Conservation (phyloP, 2,797 vertebrate genomes). For the Rhinoraja longicauda region DNA sequence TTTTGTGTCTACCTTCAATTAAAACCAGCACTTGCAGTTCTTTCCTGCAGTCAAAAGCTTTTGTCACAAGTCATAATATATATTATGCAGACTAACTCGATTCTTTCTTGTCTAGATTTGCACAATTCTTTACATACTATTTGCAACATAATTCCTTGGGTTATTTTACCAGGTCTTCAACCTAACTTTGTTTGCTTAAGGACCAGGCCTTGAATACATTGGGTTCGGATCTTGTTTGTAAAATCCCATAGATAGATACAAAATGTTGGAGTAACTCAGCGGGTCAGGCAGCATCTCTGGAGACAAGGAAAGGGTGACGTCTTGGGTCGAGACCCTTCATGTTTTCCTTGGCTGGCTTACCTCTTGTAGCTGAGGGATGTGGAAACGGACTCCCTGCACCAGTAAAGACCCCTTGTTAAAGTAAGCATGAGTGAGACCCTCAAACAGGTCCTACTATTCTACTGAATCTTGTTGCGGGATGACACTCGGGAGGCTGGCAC, state of each 20-base stretch:
- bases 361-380: background rate
- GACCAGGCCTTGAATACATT: background rate
- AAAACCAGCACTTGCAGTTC: too few relatives aligned
- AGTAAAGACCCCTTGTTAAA: background rate
- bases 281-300: too few relatives aligned
- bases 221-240: background rate
- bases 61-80: too few relatives aligned
- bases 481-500: background rate
- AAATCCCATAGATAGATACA: background rate
- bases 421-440: background rate
- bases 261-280: too few relatives aligned
- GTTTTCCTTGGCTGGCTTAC: too few relatives aligned
- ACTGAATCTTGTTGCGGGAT: background rate
- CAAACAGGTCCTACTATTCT: too few relatives aligned
- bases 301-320: too few relatives aligned
- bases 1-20: too few relatives aligned
- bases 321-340: too few relatives aligned
- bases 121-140: background rate
- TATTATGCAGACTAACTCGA: too few relatives aligned
- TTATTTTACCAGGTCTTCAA: background rate
- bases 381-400: too few relatives aligned
- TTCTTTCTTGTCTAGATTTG: background rate
- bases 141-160: background rate
- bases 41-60: too few relatives aligned
- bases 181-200: background rate